phyloP scores from a whole-genome alignment of 2,113 vertebrate genomes.

The Ictalurus furcatus region DNA sequence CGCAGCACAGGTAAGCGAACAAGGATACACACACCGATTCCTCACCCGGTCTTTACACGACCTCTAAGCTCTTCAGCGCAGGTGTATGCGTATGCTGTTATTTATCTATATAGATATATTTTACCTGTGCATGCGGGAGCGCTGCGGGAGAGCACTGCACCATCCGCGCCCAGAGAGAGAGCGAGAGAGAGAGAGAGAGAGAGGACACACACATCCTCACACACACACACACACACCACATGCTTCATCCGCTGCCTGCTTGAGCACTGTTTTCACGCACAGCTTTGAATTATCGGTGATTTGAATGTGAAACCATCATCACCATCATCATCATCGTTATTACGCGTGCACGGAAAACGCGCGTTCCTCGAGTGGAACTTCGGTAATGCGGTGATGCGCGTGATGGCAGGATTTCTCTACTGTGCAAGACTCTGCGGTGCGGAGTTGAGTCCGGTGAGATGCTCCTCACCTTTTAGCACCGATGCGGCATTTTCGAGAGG shows the following conservation, averaged over 20 bases:
- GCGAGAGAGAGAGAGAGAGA: neutral
- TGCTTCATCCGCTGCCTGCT: neutral
- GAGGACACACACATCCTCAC: neutral
- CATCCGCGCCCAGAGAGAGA: conserved; percentile 46
- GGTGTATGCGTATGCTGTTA: neutral
- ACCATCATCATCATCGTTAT: neutral
- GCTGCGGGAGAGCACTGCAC: conserved; percentile 56
- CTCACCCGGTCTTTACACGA: neutral
- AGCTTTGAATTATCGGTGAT: neutral
- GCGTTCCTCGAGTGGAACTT: conserved; percentile 21
- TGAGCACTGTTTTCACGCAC: neutral
- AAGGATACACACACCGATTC: neutral
- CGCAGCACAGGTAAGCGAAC: conserved; percentile 75
- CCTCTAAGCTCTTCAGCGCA: neutral
- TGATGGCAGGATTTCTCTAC: neutral
- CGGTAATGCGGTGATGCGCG: neutral
- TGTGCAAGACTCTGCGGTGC: neutral
- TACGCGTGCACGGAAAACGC: neutral
- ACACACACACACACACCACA: neutral
- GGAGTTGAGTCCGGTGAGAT: neutral
- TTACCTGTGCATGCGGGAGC: conserved; percentile 33
- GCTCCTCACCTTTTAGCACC: conserved; percentile 5
- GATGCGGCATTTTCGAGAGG: conserved; percentile 17
- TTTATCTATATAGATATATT: neutral
- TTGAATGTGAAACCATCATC: neutral